A percentile compares a stretch with the other conserved stretches of the same genome.
phyloP scores from a whole-genome alignment of 2,113 vertebrate species.

The Caracal caracal region DNA sequence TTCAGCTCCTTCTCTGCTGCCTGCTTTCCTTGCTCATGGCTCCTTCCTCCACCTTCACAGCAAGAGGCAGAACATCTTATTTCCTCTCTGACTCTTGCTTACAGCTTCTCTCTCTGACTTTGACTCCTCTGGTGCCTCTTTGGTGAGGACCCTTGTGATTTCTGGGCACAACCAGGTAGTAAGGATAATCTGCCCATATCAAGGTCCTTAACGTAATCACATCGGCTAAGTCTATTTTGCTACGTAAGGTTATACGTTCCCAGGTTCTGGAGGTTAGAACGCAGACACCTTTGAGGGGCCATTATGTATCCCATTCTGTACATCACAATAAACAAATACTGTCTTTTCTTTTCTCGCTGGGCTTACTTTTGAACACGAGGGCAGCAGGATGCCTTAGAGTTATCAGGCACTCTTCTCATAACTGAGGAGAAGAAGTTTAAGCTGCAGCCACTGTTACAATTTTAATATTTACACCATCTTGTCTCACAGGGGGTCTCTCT shows the following conservation, averaged over 20 bases:
- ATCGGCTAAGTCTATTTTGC: background rate
- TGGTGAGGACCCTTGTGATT: background rate
- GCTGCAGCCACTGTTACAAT: background rate
- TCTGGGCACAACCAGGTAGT: too few relatives aligned
- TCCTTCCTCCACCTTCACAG: background rate
- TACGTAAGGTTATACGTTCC: background rate
- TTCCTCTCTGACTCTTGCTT: background rate
- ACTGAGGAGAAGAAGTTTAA: constrained; percentile 3
- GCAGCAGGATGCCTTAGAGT: background rate
- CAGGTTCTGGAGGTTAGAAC: background rate
- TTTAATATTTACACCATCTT: constrained; percentile 47
- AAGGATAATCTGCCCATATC: background rate
- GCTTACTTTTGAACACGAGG: background rate
- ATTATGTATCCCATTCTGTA: background rate
- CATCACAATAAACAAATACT: background rate
- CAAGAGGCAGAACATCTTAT: background rate
- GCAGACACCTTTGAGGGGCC: background rate
- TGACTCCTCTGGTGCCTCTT: background rate
- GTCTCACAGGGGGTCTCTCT: background rate
- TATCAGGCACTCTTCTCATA: background rate
- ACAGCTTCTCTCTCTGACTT: background rate
- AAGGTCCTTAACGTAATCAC: background rate
- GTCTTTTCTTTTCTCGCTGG: background rate
- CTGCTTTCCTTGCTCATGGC: background rate
- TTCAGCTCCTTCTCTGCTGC: background rate